These are phyloP conservation scores for Oncorhynchus keta DNA, from an alignment of 2,113 vertebrate genomes.

Conservation along the genomic window DNA sequence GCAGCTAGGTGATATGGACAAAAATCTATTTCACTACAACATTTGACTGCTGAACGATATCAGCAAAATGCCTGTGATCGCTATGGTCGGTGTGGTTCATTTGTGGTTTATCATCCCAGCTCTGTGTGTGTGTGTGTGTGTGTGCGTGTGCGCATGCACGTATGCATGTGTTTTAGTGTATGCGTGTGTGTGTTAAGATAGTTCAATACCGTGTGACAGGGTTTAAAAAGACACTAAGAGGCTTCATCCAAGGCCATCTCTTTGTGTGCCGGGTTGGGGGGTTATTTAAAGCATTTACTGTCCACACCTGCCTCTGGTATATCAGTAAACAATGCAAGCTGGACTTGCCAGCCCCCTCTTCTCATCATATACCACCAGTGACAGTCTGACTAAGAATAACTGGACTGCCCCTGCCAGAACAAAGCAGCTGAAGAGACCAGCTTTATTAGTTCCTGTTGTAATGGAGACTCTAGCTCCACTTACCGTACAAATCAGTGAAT, in stretches of 20 bases:
- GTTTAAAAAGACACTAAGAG: neutral
- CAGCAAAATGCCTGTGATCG: no score
- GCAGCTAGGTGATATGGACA: no score
- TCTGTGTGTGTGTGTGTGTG: neutral
- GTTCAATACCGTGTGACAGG: neutral
- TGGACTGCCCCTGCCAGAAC: conserved; percentile 11
- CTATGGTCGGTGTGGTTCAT: no score
- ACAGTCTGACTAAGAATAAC: conserved; percentile 74
- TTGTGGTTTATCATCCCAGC: no score
- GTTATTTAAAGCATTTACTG: conserved; percentile 70
- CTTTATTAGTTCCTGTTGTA: conserved; percentile 39
- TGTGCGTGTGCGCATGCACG: no score
- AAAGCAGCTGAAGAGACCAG: conserved; percentile 45
- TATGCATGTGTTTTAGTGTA: no score
- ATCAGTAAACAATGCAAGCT: conserved; percentile 66
- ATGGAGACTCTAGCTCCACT: neutral
- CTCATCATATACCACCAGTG: conserved; percentile 50
- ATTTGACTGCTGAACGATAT: no score
- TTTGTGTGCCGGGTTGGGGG: conserved; percentile 23
- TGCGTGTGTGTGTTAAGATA: neutral
- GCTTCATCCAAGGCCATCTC: conserved; percentile 40
- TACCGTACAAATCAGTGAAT: neutral
- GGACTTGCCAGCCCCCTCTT: conserved; percentile 47
- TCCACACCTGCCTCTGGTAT: conserved; percentile 70
- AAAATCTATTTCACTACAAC: no score